Conservation (phyloP, 2,113 vertebrate species). For the Psittacus erithacus region DNA sequence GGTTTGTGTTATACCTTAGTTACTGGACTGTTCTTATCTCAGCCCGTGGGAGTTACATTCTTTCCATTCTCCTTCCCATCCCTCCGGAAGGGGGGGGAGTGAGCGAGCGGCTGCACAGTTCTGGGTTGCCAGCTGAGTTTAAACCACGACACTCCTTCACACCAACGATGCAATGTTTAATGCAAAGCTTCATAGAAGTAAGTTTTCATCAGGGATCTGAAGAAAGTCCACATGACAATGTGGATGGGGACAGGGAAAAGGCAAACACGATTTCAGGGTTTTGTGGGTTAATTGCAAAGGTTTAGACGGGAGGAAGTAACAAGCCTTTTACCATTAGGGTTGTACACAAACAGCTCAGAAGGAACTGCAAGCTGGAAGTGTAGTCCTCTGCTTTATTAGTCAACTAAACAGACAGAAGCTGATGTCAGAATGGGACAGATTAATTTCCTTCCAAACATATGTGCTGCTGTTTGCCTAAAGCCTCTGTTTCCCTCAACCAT, state of each 20-base stretch:
- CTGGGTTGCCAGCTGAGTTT: too few relatives aligned
- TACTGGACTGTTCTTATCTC: too few relatives aligned
- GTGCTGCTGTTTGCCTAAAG: not conserved
- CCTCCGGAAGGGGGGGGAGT: too few relatives aligned
- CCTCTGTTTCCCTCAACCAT: not conserved
- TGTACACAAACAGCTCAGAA: not conserved
- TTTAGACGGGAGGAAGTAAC: not conserved
- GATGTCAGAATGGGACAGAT: not conserved
- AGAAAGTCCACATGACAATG: not conserved
- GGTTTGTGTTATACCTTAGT: too few relatives aligned
- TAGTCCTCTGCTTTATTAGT: not conserved
- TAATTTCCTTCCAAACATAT: not conserved
- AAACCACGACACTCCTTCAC: not conserved
- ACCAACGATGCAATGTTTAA: not conserved
- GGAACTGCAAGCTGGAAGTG: not conserved
- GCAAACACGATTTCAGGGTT: not conserved
- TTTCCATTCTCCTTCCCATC: too few relatives aligned
- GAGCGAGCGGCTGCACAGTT: too few relatives aligned
- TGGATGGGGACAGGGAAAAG: not conserved
- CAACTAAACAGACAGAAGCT: not conserved
- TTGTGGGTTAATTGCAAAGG: not conserved
- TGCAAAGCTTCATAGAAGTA: not conserved
- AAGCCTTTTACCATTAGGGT: not conserved
- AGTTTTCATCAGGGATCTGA: not conserved
- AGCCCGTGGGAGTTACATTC: too few relatives aligned